Percentiles rank a stretch among this genome's conserved stretches.
Conservation (phyloP, 2,113 vertebrate species). For the Chamaetylas fuelleborni region DNA sequence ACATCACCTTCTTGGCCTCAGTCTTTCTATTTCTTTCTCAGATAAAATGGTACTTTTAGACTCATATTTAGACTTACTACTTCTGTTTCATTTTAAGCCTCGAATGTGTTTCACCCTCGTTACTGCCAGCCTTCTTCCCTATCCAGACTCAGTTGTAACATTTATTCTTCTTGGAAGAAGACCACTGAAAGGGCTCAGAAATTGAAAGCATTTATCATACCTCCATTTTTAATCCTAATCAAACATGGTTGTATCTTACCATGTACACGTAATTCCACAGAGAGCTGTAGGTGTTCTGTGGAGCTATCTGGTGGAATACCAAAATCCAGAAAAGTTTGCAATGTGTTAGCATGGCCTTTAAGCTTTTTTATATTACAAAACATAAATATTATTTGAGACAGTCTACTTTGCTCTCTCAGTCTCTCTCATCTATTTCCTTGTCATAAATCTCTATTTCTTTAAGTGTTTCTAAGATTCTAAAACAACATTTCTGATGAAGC, state of each 20-base stretch:
- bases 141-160: not conserved
- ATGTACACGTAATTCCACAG: not conserved
- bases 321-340: not conserved
- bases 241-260: not conserved
- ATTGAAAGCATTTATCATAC: not conserved
- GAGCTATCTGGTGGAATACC: not conserved
- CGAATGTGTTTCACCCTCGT: not conserved
- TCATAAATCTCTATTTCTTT: not conserved
- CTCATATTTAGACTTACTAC: not conserved
- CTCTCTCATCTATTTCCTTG: not conserved
- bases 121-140: not conserved
- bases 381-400: not conserved
- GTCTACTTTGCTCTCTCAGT: not conserved
- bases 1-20: not conserved
- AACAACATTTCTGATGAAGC: not conserved
- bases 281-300: not conserved
- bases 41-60: not conserved
- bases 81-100: not conserved
- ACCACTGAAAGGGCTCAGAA: not conserved
- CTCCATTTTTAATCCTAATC: not conserved
- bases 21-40: not conserved
- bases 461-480: not conserved
- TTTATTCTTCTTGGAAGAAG: not conserved
- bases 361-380: not conserved
- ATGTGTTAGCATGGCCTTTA: not conserved